Base-by-base conservation (phyloP, 2,797 vertebrate genomes). In the Eulemur coronatus region DNA sequence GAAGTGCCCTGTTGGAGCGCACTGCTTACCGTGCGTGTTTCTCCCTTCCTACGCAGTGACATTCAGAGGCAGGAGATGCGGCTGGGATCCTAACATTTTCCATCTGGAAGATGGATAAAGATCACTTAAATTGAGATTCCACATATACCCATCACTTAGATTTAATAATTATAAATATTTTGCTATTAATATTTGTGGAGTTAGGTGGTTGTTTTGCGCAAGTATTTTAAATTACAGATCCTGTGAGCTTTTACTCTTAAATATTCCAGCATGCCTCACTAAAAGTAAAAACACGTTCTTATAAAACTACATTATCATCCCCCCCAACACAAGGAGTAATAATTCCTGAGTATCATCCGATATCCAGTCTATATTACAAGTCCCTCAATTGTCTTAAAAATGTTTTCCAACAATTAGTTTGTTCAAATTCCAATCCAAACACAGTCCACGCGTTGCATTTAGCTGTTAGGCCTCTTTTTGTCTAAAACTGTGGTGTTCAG, bases 181-280 rank as follows among this genome's bases (percentile, higher is more conserved):
- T 48, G 50, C 65, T 84, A 2, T 57, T 57, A 57, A 57, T 57
- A 26, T 48, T 41, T 41, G 63, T 72, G 30, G 28, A 41, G 18
- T 33, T 63, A 63, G 12, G 22, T 17, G 7, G 28, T 57, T 8
- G 15, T 35, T 63, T 81, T 59, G 30, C 20, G 18, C 2, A 30
- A 38, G n/a, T 65, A 48, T 93, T 87, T 94, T 89, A 87, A 90
- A 35, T 84, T 46, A 70, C 57, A 73, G 76, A 63, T 11, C 28
- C 18, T n/a, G 24, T 75, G 55, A 57, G 13, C 43, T 75, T 89
- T 78, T 55, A 57, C 61, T 48, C 46, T 59, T 76, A 61, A 69
- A 72, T 70, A 55, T 81, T 95, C 84, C 18, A 30, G 52, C n/a
- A 33, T 28, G 22, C 67, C 48, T 80, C 30, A 17, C 92, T 93